Base-by-base conservation (phyloP, 2,797 vertebrate species). In the Lutjanus argentimaculatus region DNA sequence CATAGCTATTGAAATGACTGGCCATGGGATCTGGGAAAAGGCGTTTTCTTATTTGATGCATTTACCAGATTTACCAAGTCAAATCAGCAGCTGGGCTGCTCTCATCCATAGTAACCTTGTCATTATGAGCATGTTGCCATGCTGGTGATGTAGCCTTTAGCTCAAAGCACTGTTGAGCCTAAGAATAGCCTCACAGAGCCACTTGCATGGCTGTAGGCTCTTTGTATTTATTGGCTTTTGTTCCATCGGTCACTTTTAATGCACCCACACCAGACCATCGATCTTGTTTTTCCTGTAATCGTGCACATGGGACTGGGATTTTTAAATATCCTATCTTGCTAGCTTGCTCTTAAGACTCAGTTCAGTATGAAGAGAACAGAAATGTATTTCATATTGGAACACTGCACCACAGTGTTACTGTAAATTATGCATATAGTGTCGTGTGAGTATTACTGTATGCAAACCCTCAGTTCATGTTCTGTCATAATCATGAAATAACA, bases 161-260 rank as follows among this genome's bases (percentile, higher is more conserved):
- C 43, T 46, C 13, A 42, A 62, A 40, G n/a, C 22, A 49, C 19
- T 57, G 43, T 8, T 49, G 43, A 49, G 9, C 19, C 40, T 57
- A 42, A 22, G 25, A 46, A 62, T 52, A 51, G 30, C 17, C 8
- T 55, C 49, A 46, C 46, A 56, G 59, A 66, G 43, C 19, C n/a
- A 4, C 55, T 13, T 13, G 12, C 12, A 36, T 67, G 56, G 15
- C 61, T 15, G 8, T 55, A 43, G 63, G 48, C 14, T 56, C 53
- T 16, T 72, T 46, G 17, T 75, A 19, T 51, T n/a, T 71, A 67
- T 67, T 61, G 12, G 6, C 25, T 15, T n/a, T 55, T 67, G 49
- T 55, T 8, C 64, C 43, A n/a, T 30, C 8, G 9, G n/a, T 51
- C 52, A 40, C 19, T 59, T 66, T 25, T 4, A 72, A 12, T 45